Evolutionary conservation across 1,140 invertebrate species (phyloP), one percentile per base, ranked within the genome.

Genomic region (Dinoponera quadriceps): DNA sequence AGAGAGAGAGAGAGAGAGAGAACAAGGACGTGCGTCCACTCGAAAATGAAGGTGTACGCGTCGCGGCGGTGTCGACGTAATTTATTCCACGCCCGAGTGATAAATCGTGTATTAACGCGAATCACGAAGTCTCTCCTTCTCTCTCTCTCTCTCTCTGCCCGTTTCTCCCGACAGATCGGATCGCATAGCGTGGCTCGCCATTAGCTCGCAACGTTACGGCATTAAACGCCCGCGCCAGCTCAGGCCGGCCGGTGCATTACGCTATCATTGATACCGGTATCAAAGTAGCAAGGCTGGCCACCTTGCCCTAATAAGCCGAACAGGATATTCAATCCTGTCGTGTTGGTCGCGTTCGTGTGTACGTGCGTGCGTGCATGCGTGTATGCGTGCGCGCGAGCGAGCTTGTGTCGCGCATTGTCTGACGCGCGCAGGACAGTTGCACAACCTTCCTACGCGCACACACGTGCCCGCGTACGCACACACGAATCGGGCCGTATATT

Each of bases 231-330:
- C 66, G 33, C 71, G 71, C 27, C 54, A n/a, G 2, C 66, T 33
- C 71, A 51, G 29, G 25, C 3, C 38, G 60, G 77, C 9, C 25
- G 51, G 73, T 44, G 82, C 60, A 59, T 82, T 73, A 65, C 85
- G 84, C 68, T 92, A 92, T 92, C 91, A 85, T 85, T 84, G 88
- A 91, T 89, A 90, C 87, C 84, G 85, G 89, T 89, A 90, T 89
- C 91, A 85, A 90, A 88, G 87, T 87, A 59, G 88, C 90, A 90
- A 91, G 91, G 91, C 91, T 91, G 91, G 92, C 92, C 92, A 93
- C 92, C 92, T 93, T 93, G 92, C 92, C 92, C 92, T 71, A 93
- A 93, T 93, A 93, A 93, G 91, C 91, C 85, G 86, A 93, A 93
- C 92, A 93, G 92, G 92, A 92, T 93, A 93, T 90, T 89, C 89